Conservation (phyloP, 2,113 vertebrate genomes). For the Uria lomvia region DNA sequence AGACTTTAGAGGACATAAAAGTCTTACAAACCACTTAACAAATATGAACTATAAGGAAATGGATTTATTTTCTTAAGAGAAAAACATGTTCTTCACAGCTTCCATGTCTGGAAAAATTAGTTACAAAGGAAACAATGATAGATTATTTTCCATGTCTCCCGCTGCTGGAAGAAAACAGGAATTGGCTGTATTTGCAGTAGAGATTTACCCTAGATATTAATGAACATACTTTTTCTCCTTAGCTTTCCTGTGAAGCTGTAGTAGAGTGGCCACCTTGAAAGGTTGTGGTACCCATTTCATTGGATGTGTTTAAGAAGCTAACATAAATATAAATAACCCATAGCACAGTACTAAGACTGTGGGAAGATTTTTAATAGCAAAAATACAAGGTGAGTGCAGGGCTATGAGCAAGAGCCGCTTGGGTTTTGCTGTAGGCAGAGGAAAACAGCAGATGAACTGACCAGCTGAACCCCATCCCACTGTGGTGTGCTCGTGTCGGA, state of each 20-base stretch:
- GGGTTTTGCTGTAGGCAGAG: not conserved
- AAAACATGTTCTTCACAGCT: not conserved
- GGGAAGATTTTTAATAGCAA: not conserved
- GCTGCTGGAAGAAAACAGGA: not conserved
- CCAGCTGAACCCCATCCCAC: not conserved
- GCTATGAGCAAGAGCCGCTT: not conserved
- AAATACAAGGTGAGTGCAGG: not conserved
- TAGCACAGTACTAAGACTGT: not conserved
- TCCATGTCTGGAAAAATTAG: not conserved
- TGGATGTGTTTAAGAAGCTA: not conserved
- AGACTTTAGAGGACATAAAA: not conserved
- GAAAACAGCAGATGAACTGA: not conserved
- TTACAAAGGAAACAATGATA: not conserved
- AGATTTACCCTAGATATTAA: not conserved
- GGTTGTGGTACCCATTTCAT: not conserved
- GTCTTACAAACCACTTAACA: not conserved
- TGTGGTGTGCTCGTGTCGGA: fast-evolving
- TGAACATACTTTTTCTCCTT: not conserved
- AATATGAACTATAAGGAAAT: not conserved
- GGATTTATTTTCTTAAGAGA: not conserved
- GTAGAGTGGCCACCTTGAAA: not conserved
- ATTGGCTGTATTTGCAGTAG: not conserved
- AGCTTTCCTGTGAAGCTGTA: not conserved
- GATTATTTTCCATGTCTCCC: not conserved
- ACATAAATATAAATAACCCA: not conserved